Percentiles rank a stretch among this genome's conserved stretches.
Conservation (phyloP, 2,113 vertebrate species). For the Agapornis roseicollis region DNA sequence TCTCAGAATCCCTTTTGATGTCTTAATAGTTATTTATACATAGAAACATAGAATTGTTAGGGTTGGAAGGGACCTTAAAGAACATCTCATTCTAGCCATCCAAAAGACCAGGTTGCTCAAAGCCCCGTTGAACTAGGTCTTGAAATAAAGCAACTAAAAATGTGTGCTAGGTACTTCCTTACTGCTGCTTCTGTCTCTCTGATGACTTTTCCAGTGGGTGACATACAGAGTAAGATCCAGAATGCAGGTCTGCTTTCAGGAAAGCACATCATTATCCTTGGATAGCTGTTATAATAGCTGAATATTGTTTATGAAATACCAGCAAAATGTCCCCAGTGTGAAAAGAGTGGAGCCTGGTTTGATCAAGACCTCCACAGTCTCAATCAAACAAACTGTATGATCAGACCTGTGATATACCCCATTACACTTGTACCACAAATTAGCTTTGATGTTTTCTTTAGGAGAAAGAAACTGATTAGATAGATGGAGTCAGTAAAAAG, state of each 20-base stretch:
- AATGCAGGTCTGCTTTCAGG: neutral
- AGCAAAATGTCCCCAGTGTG: neutral
- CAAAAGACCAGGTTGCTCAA: neutral
- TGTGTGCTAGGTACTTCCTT: neutral
- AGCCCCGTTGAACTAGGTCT: neutral
- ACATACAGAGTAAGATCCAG: neutral
- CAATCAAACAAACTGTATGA: slow-evolving; percentile 48
- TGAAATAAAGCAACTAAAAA: neutral
- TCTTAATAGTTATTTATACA: neutral
- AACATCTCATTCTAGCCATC: neutral
- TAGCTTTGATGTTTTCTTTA: slow-evolving; percentile 46
- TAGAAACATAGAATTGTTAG: neutral
- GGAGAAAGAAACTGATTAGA: slow-evolving; percentile 5
- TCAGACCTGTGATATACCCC: slow-evolving; percentile 12
- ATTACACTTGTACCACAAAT: slow-evolving; percentile 1
- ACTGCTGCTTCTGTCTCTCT: neutral
- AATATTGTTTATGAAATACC: neutral
- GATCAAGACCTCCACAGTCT: slow-evolving; percentile 14
- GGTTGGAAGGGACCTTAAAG: neutral
- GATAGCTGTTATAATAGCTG: neutral
- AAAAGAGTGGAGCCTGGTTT: neutral
- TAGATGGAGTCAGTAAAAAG: slow-evolving; percentile 15
- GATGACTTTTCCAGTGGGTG: neutral
- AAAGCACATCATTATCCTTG: neutral
- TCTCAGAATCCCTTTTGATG: neutral